Evolutionary conservation across 2,113 vertebrate species (phyloP).

Genomic region (Apeltes quadracus): DNA sequence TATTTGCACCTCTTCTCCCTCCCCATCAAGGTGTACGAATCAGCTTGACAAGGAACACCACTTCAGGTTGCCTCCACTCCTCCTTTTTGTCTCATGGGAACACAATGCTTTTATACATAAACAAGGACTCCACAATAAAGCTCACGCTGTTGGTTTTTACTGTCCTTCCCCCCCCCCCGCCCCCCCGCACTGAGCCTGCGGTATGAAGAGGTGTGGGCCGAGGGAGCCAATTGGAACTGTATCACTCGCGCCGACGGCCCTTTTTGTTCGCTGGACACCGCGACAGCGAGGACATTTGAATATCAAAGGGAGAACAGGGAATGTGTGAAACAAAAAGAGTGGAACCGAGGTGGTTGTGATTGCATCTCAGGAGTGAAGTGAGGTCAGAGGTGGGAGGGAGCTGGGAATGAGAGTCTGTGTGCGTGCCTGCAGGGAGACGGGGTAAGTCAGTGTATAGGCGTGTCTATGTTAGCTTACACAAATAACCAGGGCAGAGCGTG

Average conservation of each 20-base stretch:
- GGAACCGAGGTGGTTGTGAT: conserved; percentile 43
- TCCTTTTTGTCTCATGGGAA: conserved; percentile 43
- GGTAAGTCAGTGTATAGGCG: conserved; percentile 5
- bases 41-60: conserved; percentile 76
- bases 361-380: conserved; percentile 25
- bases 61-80: conserved; percentile 54
- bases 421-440: conserved; percentile 18
- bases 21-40: conserved; percentile 65
- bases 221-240: conserved; percentile 41
- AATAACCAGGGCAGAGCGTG: conserved; percentile 4
- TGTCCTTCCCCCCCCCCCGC: no score
- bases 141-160: conserved; percentile 17
- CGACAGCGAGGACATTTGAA: conserved; percentile 60
- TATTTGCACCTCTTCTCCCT: conserved; percentile 85
- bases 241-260: conserved; percentile 33
- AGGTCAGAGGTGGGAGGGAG: conserved; percentile 46
- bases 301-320: conserved; percentile 64
- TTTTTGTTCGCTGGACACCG: conserved; percentile 51
- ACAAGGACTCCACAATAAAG: conserved; percentile 59
- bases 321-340: conserved; percentile 61
- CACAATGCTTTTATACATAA: conserved; percentile 64
- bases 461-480: conserved; percentile 47
- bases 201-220: conserved; percentile 30
- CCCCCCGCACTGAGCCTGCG: conserved; percentile 23
- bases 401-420: conserved; percentile 18